Base-by-base conservation (phyloP, 2,113 vertebrate species). In the Rhynchopsitta pachyrhyncha region DNA sequence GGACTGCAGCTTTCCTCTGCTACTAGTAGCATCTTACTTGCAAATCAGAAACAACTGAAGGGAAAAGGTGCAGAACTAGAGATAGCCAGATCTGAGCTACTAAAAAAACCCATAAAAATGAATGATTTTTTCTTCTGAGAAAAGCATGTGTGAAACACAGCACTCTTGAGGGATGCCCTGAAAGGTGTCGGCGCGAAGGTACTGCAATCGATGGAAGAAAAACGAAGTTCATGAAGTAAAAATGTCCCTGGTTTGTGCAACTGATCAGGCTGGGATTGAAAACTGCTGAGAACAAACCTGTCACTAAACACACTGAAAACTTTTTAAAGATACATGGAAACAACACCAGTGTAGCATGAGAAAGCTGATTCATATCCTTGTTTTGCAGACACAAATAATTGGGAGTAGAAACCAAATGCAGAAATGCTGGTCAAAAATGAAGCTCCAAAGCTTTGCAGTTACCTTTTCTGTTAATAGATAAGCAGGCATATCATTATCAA, bases 31-130 rank as follows among this genome's bases (percentile, higher is more conserved):
- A 91, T 82, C 57, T 76, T 41, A 75, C 69, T 89, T 89, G 78
- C 70, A 94, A 95, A 95, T 80, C 62, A 46, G 31, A 90, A 95
- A 90, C 67, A 87, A 85, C 15, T 5, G 31, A 95, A 90, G 25
- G 28, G 67, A 85, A 91, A 82, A 90, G 78, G 89, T 82, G 57
- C 75, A 87, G 74, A 75, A 63, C 62, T 59, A 73, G 31, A 89
- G 74, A 57, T 16, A 76, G 78, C 4, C 47, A 85, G 78, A 20
- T 85, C 67, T 67, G 35, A 85, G 15, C 27, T 73, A 60, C 29
- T 47, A 57, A 39, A 71, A 69, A 77, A 18, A 1, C 6, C 12
- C 23, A 1, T 15, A 35, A 35, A 59, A 47, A 24, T 6, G 39
- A 67, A 79, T n/a, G n/a, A 20, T 62, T 41, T 52, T 77, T 82